A percentile compares a stretch with the other conserved stretches of the same genome.
These are phyloP conservation scores for Parus major DNA, from an alignment of 2,113 vertebrate species.

Conservation along the genomic window DNA sequence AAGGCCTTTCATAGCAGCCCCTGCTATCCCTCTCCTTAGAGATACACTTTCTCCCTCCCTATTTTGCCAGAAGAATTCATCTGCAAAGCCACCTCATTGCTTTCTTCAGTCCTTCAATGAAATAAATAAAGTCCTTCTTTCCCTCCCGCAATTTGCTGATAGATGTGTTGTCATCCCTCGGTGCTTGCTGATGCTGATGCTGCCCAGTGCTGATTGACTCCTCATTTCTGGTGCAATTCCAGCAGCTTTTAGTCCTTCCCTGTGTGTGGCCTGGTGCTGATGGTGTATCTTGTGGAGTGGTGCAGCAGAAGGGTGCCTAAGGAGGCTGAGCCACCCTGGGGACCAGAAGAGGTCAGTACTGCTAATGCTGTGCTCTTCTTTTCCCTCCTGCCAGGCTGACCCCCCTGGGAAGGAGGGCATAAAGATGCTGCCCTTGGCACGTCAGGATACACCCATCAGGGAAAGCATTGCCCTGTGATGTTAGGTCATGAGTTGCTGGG, in stretches of 20 bases:
- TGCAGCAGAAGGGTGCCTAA: neutral
- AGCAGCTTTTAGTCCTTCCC: neutral
- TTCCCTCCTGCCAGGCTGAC: neutral
- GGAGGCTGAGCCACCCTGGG: neutral
- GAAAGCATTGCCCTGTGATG: rapidly evolving
- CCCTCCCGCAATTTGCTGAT: neutral
- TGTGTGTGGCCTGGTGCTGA: neutral
- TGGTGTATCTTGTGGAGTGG: neutral
- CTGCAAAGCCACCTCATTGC: neutral
- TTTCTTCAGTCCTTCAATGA: neutral
- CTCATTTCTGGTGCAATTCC: neutral
- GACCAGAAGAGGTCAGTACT: neutral
- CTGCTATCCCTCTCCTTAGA: neutral
- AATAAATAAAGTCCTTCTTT: neutral
- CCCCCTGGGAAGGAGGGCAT: neutral
- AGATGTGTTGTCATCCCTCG: neutral
- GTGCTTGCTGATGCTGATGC: neutral
- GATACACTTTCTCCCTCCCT: neutral
- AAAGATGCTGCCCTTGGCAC: neutral
- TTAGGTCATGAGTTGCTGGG: neutral
- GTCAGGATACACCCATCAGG: neutral
- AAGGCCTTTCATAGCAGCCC: neutral
- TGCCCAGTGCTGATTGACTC: neutral
- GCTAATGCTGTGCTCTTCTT: neutral
- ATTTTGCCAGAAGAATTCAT: neutral